Evolutionary conservation across 2,888 invertebrate species (phyloP).

Genomic region (Cataglyphis rosenhaueri): DNA sequence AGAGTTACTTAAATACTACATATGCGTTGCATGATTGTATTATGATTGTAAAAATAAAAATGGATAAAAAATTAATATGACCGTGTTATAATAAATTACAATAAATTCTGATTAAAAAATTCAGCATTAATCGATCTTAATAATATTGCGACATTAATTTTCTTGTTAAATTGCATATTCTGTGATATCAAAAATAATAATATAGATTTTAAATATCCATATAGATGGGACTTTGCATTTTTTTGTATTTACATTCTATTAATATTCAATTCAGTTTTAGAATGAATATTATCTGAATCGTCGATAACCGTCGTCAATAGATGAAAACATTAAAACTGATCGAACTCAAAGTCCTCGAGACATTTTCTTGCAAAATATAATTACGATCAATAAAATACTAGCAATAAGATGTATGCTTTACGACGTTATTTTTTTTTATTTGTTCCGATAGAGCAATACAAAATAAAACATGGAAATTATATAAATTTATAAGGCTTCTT

Average conservation of each 20-base stretch:
- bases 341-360: neutral
- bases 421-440: neutral
- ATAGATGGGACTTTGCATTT: neutral
- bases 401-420: neutral
- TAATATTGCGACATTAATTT: neutral
- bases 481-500: neutral
- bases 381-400: neutral
- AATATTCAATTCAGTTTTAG: neutral
- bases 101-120: neutral
- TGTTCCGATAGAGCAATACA: neutral
- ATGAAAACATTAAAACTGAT: neutral
- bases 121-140: neutral
- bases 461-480: neutral
- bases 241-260: neutral
- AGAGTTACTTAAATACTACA: too few species aligned
- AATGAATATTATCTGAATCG: neutral
- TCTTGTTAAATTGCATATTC: neutral
- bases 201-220: neutral
- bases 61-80: neutral
- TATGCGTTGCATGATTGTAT: too few species aligned
- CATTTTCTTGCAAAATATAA: slow-evolving; percentile 4
- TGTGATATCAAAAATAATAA: neutral
- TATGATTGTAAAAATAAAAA: too few species aligned
- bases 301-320: neutral
- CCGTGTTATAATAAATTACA: neutral